A percentile compares a stretch with the other conserved stretches of the same genome.
Evolutionary conservation across 2,888 invertebrate genomes (phyloP).

Genomic region (Drosophila ochracea): DNA sequence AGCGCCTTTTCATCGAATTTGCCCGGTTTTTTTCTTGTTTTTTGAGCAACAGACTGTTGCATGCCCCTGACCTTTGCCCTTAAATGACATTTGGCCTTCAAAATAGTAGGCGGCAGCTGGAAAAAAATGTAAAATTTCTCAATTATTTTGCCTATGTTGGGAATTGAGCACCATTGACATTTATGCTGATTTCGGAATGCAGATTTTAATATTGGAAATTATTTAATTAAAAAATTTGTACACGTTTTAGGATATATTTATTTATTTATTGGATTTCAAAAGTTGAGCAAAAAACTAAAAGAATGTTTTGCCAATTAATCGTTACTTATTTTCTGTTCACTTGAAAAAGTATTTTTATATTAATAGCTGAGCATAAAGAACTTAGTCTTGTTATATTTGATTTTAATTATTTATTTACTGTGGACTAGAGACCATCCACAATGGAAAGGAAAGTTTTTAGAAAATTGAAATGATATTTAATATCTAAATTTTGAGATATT

Average conservation of each 20-base stretch:
- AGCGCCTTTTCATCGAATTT: background rate
- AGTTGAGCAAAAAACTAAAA: background rate
- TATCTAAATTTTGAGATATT: background rate
- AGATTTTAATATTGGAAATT: background rate
- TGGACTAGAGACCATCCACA: too few species aligned
- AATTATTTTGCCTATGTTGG: background rate
- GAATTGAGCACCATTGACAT: background rate
- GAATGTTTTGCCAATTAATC: too few species aligned
- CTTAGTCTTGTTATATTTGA: background rate
- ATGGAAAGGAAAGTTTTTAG: background rate
- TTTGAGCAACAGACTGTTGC: conserved; percentile 3
- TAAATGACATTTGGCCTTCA: background rate
- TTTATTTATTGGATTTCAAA: too few species aligned
- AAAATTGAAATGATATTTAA: background rate
- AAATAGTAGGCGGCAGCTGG: background rate
- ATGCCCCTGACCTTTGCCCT: conserved; percentile 21
- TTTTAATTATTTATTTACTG: background rate
- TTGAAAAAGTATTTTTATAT: background rate
- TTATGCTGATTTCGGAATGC: background rate
- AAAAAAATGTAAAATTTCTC: background rate
- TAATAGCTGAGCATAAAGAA: background rate
- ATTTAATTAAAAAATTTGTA: background rate
- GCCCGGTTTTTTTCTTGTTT: conserved; percentile 10
- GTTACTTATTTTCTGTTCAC: too few species aligned
- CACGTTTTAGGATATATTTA: background rate